Evolutionary conservation across 2,113 vertebrate genomes (phyloP), one percentile per base, ranked within the genome.

Genomic region (Spheniscus mendiculus): DNA sequence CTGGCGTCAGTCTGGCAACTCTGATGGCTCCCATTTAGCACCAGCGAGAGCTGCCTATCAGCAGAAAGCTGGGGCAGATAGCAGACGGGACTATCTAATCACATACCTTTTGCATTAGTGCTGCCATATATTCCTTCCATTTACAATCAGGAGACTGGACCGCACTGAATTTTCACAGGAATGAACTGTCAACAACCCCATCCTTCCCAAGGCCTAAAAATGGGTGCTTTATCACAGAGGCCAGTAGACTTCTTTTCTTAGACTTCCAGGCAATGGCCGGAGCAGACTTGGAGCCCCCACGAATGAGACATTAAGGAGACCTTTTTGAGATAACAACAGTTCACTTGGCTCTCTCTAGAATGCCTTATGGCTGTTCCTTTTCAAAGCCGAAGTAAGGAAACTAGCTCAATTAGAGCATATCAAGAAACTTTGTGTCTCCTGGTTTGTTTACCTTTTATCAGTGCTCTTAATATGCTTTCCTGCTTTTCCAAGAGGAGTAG

Each of bases 1-100:
- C 96, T 98, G 99, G 99, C 99, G 99, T 99, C 99, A 98, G 98
- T 98, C 98, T 98, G 97, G 98, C 98, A 98, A 98, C 98, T 96
- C 98, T 98, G 93, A 77, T 97, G 98, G 95, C 99, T 99, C 98
- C 98, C 96, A 98, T 97, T 98, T 98, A 98, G 98, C 98, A 97
- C 97, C 97, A 97, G 98, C 58, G 0, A 62, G 98, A 98, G 98
- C 99, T 98, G 98, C 98, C 98, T 99, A 99, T 99, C 99, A 99
- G 99, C 96, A 98, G 98, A 98, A 98, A 44, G 92, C 95, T 55
- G 95, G 93, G 94, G 93, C 92, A 94, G 96, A 97, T 93, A 95
- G 97, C 94, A 93, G 89, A 8, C 87, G 1, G 72, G 94, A 83
- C 97, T 97, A 97, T 97, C 97, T 97, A 97, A 97, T 98, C 97